phyloP scores from a whole-genome alignment of 2,888 invertebrate species.

The Drosophila eohydei region DNA sequence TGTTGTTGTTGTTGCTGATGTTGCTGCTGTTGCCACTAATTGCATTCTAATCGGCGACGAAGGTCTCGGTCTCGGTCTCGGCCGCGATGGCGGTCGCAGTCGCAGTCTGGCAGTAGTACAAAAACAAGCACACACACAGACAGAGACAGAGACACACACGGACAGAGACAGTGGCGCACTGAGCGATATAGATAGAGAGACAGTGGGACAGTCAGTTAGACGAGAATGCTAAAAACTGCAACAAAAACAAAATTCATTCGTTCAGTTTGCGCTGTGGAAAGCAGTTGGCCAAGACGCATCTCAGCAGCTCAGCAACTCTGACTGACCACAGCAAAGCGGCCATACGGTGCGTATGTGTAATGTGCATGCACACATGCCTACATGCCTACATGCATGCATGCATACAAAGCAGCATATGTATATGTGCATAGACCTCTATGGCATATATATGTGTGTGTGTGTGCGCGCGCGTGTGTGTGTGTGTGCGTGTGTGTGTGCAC shows the following conservation, averaged over 20 bases:
- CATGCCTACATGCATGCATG: background rate
- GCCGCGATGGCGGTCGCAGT: slow-evolving; percentile 44
- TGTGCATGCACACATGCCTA: background rate
- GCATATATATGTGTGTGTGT: background rate
- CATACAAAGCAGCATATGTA: background rate
- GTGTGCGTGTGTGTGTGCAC: too few species aligned
- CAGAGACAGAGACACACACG: background rate
- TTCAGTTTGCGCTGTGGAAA: slow-evolving; percentile 65
- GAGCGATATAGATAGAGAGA: slow-evolving; percentile 20
- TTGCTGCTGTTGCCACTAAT: slow-evolving; percentile 65
- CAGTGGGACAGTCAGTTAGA: slow-evolving; percentile 22
- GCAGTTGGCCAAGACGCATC: slow-evolving; percentile 69
- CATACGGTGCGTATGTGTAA: slow-evolving; percentile 48
- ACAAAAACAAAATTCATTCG: slow-evolving; percentile 64
- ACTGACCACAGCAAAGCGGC: slow-evolving; percentile 44
- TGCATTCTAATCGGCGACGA: slow-evolving; percentile 76
- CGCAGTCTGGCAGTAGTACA: slow-evolving; percentile 51
- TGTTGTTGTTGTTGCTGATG: slow-evolving; percentile 26
- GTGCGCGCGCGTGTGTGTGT: too few species aligned
- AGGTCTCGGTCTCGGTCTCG: slow-evolving; percentile 63
- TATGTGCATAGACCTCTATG: background rate
- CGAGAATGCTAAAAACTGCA: slow-evolving; percentile 49
- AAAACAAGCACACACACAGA: slow-evolving; percentile 20
- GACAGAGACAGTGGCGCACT: background rate
- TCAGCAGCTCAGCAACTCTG: slow-evolving; percentile 42